A percentile compares a stretch with the other conserved stretches of the same genome.
phyloP scores from a whole-genome alignment of 2,888 invertebrate species.

The Anaspis maculata region DNA sequence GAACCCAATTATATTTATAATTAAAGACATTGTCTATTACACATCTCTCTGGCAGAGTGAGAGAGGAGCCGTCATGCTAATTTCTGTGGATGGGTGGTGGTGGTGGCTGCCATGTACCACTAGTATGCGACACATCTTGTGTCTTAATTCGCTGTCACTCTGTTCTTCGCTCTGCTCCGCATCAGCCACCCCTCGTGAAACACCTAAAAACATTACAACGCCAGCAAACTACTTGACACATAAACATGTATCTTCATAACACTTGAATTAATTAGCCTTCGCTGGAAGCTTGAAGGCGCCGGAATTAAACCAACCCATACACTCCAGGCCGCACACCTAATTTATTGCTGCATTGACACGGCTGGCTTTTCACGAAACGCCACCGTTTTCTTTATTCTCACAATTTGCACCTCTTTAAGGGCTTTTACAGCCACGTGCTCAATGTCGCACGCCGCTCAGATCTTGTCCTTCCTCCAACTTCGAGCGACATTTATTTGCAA shows the following conservation, averaged over 20 bases:
- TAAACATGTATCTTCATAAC: constrained; percentile 15
- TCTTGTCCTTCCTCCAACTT: too few relatives aligned
- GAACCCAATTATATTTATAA: constrained; percentile 14
- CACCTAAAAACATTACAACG: constrained; percentile 12
- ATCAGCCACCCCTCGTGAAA: constrained; percentile 6
- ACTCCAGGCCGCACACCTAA: not conserved
- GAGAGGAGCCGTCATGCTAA: constrained; percentile 10
- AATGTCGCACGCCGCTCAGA: too few relatives aligned
- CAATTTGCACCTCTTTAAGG: too few relatives aligned
- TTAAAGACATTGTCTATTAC: constrained; percentile 14
- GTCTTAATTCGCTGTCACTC: constrained; percentile 13
- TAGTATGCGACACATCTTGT: too few relatives aligned
- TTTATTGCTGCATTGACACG: too few relatives aligned
- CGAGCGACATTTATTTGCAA: too few relatives aligned
- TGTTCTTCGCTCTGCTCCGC: too few relatives aligned
- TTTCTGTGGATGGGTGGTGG: constrained; percentile 11
- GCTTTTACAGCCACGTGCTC: too few relatives aligned
- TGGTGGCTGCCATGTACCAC: too few relatives aligned
- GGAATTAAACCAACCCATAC: constrained; percentile 8
- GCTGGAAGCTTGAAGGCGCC: constrained; percentile 1
- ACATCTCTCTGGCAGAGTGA: too few relatives aligned
- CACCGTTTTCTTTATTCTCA: too few relatives aligned
- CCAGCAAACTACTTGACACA: constrained; percentile 14
- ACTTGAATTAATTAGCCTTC: constrained; percentile 15
- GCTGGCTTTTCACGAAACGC: too few relatives aligned